These are phyloP conservation scores for Dipus sagitta DNA, from an alignment of 2,797 vertebrate genomes.

Conservation along the genomic window DNA sequence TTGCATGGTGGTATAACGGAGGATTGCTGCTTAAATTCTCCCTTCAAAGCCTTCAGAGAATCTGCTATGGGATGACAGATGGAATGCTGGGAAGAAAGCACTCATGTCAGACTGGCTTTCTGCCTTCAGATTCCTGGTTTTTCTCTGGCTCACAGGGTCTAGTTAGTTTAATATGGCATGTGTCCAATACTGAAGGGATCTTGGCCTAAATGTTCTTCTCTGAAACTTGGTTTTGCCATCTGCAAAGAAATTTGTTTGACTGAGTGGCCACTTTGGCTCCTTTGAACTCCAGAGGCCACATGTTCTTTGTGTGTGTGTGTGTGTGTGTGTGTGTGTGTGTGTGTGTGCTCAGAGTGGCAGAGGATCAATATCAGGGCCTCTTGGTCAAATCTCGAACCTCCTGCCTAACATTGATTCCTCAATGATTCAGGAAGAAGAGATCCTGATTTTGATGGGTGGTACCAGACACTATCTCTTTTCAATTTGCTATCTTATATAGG, in stretches of 20 bases:
- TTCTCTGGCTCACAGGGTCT: neutral
- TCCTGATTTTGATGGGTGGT: constrained; percentile 5
- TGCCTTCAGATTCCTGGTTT: neutral
- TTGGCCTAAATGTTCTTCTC: neutral
- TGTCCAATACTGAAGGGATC: neutral
- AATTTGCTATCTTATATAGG: neutral
- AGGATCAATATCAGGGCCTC: neutral
- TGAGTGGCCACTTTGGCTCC: neutral
- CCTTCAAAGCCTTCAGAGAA: neutral
- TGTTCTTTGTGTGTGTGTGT: neutral
- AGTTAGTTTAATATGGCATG: neutral
- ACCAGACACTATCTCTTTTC: constrained; percentile 19
- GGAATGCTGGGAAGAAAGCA: neutral
- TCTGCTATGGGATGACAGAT: neutral
- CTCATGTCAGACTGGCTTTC: neutral
- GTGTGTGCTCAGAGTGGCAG: neutral
- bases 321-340: no score
- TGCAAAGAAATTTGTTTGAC: neutral
- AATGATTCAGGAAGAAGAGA: neutral
- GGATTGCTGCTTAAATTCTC: neutral
- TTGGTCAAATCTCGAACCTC: neutral
- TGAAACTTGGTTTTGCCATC: constrained; percentile 9
- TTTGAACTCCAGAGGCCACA: neutral
- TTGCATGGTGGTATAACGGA: neutral
- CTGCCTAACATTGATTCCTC: neutral